Conservation (phyloP, 2,797 vertebrate genomes). For the Coilia nasus region DNA sequence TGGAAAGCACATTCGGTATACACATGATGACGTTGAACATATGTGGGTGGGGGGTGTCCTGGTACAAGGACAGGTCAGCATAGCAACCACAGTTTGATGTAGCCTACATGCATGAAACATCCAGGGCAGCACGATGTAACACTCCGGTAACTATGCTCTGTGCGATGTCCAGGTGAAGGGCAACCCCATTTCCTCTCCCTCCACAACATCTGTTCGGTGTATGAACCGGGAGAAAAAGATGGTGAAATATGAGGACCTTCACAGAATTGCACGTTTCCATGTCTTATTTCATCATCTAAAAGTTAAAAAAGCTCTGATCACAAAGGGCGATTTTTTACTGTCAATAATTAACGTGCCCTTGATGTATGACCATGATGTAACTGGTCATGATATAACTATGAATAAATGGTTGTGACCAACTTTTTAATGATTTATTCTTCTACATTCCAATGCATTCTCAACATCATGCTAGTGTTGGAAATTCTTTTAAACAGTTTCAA, state of each 20-base stretch:
- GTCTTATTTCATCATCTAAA: background rate
- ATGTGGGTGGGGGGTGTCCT: too few species aligned
- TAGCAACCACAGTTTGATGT: background rate
- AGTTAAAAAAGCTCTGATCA: background rate
- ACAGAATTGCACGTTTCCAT: background rate
- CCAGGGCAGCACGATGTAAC: background rate
- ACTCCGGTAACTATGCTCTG: background rate
- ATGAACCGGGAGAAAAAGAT: background rate
- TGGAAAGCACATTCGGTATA: background rate
- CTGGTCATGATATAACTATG: background rate
- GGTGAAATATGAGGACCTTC: background rate
- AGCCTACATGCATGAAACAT: too few species aligned
- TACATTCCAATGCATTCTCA: too few species aligned
- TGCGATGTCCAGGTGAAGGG: background rate
- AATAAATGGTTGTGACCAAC: background rate
- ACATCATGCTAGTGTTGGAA: too few species aligned
- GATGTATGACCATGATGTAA: background rate
- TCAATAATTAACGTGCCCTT: background rate
- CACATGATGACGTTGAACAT: too few species aligned
- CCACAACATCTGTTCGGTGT: background rate
- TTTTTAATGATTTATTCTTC: too few species aligned
- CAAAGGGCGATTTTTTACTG: slow-evolving; percentile 1
- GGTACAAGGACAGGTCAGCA: background rate
- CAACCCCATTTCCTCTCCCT: background rate
- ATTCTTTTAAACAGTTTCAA: too few species aligned